A percentile compares a stretch with the other conserved stretches of the same genome.
Conservation (phyloP, 1,140 invertebrate genomes). For the Caerostris extrusa region DNA sequence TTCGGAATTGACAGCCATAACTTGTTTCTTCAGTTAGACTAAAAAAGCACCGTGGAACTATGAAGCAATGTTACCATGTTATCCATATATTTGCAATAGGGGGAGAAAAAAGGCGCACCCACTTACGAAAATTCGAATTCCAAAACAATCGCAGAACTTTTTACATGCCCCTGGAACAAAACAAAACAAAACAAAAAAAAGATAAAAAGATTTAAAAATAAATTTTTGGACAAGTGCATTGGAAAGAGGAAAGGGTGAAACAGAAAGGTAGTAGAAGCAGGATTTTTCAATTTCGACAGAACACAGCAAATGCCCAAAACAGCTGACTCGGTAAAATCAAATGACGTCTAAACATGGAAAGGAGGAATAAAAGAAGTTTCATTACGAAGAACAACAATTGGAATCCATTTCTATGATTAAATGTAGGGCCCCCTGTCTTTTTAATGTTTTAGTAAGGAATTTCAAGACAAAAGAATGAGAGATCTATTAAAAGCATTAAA, state of each 20-base stretch:
- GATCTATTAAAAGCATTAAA: too few species aligned
- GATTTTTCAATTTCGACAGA: conserved; percentile 28
- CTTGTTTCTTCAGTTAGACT: neutral
- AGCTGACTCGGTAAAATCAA: conserved; percentile 29
- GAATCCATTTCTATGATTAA: conserved; percentile 47
- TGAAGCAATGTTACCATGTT: neutral
- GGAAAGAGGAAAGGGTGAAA: neutral
- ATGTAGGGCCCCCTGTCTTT: neutral
- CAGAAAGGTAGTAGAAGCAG: neutral
- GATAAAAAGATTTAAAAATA: neutral
- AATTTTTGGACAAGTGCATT: conserved; percentile 25
- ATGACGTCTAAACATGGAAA: conserved; percentile 7
- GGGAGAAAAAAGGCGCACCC: neutral
- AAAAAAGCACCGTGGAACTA: neutral
- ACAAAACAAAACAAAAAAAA: too few species aligned
- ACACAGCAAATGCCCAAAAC: neutral
- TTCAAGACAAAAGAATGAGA: too few species aligned
- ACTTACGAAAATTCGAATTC: conserved; percentile 16
- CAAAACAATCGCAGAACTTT: neutral
- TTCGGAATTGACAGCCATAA: neutral
- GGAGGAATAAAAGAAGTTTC: neutral
- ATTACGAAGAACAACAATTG: neutral
- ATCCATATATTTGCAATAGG: neutral
- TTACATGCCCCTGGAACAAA: neutral
- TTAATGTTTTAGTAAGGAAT: neutral